phyloP scores from a whole-genome alignment of 1,140 invertebrate genomes.

The Octopus sinensis region DNA sequence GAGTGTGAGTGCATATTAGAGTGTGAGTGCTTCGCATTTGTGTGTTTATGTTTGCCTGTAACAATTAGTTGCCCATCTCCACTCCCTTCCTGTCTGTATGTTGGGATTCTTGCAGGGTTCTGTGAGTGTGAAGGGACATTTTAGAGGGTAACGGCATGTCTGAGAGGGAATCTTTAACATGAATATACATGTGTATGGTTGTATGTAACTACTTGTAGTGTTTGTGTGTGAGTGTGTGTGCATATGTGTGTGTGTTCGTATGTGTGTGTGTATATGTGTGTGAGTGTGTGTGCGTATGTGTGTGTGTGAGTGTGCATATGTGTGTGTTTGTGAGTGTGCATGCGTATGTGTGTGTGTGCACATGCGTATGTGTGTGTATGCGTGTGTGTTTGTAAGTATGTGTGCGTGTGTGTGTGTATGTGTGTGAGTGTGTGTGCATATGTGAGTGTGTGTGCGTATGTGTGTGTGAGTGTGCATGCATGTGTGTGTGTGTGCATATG shows the following conservation, averaged over 20 bases:
- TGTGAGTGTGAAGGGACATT: too few relatives aligned
- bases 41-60: too few relatives aligned
- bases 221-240: background rate
- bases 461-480: too few relatives aligned
- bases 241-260: background rate
- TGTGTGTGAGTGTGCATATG: background rate
- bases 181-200: too few relatives aligned
- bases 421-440: background rate
- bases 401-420: background rate
- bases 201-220: too few relatives aligned
- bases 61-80: too few relatives aligned
- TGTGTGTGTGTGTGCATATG: background rate
- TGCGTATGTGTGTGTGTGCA: background rate
- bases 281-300: background rate
- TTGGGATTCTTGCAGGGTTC: too few relatives aligned
- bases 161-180: too few relatives aligned
- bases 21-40: too few relatives aligned
- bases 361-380: background rate
- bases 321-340: background rate
- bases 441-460: background rate
- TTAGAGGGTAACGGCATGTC: too few relatives aligned
- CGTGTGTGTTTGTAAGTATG: background rate
- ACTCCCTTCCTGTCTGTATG: too few relatives aligned
- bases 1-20: too few relatives aligned
- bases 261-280: background rate